Percentiles rank a stretch among this genome's conserved stretches.
Conservation (phyloP, 2,888 invertebrate genomes). For the Euclidia mi region DNA sequence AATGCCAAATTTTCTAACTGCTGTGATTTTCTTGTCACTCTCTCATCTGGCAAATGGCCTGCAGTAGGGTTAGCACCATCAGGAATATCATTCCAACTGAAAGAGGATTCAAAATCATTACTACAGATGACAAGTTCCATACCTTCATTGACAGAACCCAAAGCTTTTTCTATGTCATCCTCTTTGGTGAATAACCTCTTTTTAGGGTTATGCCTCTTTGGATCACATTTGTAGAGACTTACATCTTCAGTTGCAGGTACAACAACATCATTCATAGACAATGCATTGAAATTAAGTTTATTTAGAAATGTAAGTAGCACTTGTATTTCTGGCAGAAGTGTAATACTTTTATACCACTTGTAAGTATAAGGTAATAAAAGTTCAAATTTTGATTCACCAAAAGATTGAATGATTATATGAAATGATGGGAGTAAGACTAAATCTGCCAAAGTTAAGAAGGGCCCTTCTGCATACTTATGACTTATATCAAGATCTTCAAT, state of each 20-base stretch:
- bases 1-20: slow-evolving; percentile 96
- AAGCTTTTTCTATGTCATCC: slow-evolving; percentile 92
- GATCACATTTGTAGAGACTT: slow-evolving; percentile 94
- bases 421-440: slow-evolving; percentile 94
- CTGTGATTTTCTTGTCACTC: slow-evolving; percentile 94
- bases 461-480: slow-evolving; percentile 96
- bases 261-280: slow-evolving; percentile 55
- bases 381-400: slow-evolving; percentile 70
- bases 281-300: slow-evolving; percentile 43
- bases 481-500: slow-evolving; percentile 87
- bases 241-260: slow-evolving; percentile 89
- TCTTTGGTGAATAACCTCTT: slow-evolving; percentile 94
- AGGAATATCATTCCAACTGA: slow-evolving; percentile 94
- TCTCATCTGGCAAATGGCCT: slow-evolving; percentile 93
- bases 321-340: slow-evolving; percentile 62
- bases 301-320: slow-evolving; percentile 49
- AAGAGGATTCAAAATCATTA: slow-evolving; percentile 63
- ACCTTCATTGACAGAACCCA: slow-evolving; percentile 79
- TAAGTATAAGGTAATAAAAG: slow-evolving; percentile 90
- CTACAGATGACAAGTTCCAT: slow-evolving; percentile 78
- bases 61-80: slow-evolving; percentile 93
- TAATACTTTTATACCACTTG: slow-evolving; percentile 90
- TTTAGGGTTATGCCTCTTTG: slow-evolving; percentile 93
- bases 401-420: slow-evolving; percentile 89
- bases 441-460: slow-evolving; percentile 95